Percentiles rank a stretch among this genome's conserved stretches.
phyloP scores from a whole-genome alignment of 2,113 vertebrate species.

The Entelurus aequoreus region DNA sequence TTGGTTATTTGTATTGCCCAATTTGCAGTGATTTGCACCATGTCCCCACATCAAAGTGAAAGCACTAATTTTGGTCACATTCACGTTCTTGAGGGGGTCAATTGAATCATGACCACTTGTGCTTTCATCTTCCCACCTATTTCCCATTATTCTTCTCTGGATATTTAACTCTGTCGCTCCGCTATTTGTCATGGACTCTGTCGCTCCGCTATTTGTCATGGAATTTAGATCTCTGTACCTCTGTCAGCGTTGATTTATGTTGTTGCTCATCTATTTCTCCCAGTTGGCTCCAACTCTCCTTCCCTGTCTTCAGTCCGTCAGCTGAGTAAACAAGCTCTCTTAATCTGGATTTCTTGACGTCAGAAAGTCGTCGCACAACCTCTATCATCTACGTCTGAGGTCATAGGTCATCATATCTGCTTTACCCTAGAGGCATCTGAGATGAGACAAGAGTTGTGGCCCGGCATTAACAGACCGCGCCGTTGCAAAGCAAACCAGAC shows the following conservation, averaged over 20 bases:
- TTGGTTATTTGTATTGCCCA: conserved; percentile 18
- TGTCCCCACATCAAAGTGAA: conserved; percentile 42
- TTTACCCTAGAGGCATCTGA: conserved; percentile 26
- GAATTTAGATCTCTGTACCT: conserved; percentile 15
- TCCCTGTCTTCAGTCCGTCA: conserved; percentile 30
- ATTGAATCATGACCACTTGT: conserved; percentile 26
- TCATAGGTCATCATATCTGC: conserved; percentile 45
- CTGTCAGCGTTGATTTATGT: conserved; percentile 1
- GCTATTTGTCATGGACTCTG: conserved; percentile 15
- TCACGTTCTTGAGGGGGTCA: conserved; percentile 37
- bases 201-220: conserved; percentile 12
- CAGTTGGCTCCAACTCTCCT: background rate
- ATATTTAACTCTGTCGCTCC: conserved; percentile 2
- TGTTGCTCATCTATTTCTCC: background rate
- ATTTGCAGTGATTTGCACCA: conserved; percentile 39
- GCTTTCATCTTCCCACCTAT: conserved; percentile 38
- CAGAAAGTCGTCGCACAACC: conserved; percentile 40
- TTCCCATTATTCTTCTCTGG: conserved; percentile 15
- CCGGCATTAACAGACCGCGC: conserved; percentile 8
- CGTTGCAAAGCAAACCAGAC: conserved; percentile 19
- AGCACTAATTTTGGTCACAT: conserved; percentile 15
- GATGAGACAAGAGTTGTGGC: conserved; percentile 26
- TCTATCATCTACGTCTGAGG: conserved; percentile 35
- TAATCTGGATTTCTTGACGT: conserved; percentile 35
- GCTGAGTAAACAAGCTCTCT: conserved; percentile 55